phyloP scores from a whole-genome alignment of 1,140 invertebrate genomes.

The Pinna nobilis region DNA sequence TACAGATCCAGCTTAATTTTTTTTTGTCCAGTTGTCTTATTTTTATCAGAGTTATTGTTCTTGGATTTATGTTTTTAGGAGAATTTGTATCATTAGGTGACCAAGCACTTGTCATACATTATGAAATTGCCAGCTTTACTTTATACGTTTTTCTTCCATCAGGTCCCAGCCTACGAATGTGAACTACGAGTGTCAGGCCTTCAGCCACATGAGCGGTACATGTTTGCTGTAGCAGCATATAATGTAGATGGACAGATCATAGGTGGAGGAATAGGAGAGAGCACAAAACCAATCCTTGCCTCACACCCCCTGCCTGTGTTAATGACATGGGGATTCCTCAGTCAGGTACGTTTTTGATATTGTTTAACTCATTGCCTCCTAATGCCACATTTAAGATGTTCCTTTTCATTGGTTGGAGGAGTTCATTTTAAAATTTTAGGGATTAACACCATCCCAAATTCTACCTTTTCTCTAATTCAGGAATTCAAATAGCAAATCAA shows the following conservation, averaged over 20 bases:
- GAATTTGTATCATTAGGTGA: too few relatives aligned
- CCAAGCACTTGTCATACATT: background rate
- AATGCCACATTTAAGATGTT: too few relatives aligned
- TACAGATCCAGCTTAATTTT: too few relatives aligned
- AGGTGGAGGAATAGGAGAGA: slow-evolving; percentile 70
- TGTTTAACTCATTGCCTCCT: too few relatives aligned
- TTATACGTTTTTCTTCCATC: background rate
- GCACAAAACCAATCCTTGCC: slow-evolving; percentile 71
- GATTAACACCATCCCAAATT: too few relatives aligned
- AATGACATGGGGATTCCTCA: slow-evolving; percentile 71
- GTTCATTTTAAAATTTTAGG: too few relatives aligned
- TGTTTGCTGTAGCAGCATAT: slow-evolving; percentile 74
- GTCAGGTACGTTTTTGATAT: slow-evolving; percentile 61
- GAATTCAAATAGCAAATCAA: too few relatives aligned
- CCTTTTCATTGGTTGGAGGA: too few relatives aligned
- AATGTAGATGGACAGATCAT: slow-evolving; percentile 71
- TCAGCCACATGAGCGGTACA: slow-evolving; percentile 67
- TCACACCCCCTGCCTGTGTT: slow-evolving; percentile 70
- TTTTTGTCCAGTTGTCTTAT: too few relatives aligned
- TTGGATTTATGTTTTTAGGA: too few relatives aligned
- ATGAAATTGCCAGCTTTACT: background rate
- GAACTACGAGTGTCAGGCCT: slow-evolving; percentile 68
- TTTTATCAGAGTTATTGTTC: too few relatives aligned
- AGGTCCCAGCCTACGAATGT: slow-evolving; percentile 62
- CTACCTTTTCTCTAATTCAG: too few relatives aligned